A percentile compares a stretch with the other conserved stretches of the same genome.
Conservation (phyloP, 2,113 vertebrate species). For the Siphamia tubifer region DNA sequence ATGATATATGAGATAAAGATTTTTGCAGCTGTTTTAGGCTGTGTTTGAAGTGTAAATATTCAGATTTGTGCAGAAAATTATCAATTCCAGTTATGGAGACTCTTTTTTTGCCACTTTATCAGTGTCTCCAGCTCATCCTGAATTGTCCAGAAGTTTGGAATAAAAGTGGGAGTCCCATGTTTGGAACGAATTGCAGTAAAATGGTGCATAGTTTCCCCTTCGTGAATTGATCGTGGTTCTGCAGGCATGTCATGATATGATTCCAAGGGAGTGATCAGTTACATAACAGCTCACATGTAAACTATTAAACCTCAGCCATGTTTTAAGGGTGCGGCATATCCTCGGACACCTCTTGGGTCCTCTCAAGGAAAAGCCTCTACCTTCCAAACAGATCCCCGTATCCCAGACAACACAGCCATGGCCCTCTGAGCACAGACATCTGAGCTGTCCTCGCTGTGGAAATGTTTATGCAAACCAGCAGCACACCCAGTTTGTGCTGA, state of each 20-base stretch:
- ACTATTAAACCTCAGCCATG: constrained; percentile 43
- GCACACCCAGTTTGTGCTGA: constrained; percentile 36
- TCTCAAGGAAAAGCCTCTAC: constrained; percentile 54
- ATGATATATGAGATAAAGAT: too few species aligned
- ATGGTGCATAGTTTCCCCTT: background rate
- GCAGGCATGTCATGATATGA: constrained; percentile 9
- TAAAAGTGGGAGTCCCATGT: background rate
- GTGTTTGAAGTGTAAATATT: too few species aligned
- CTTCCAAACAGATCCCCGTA: constrained; percentile 54
- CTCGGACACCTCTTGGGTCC: constrained; percentile 55
- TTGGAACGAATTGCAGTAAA: background rate
- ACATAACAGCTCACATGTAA: constrained; percentile 59
- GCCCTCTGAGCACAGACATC: constrained; percentile 32
- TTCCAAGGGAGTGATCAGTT: constrained; percentile 35
- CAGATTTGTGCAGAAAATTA: background rate
- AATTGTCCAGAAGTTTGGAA: constrained; percentile 11
- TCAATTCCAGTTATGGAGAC: background rate
- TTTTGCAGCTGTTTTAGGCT: too few species aligned
- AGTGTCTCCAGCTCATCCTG: constrained; percentile 3
- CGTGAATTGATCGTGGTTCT: constrained; percentile 11
- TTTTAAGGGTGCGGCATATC: constrained; percentile 54
- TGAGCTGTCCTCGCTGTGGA: constrained; percentile 49
- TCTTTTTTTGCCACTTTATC: background rate
- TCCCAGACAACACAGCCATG: constrained; percentile 42
- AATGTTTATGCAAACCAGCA: constrained; percentile 64